Evolutionary conservation across 1,140 invertebrate genomes (phyloP), one percentile per base, ranked within the genome.

Genomic region (Lepidostoma basale): DNA sequence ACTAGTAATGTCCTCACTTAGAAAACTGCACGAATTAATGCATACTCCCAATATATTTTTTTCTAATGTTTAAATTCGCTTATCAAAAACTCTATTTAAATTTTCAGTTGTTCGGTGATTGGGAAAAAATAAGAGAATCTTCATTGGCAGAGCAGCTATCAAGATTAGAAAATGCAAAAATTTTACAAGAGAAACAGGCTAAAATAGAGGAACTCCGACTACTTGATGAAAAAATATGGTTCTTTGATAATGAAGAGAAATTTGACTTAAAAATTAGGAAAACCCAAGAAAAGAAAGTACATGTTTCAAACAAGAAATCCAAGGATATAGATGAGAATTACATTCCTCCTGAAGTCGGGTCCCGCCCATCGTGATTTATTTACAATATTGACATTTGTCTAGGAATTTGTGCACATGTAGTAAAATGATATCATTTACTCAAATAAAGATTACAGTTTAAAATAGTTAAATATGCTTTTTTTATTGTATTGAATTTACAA

Each of bases 181-280:
- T 86, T 58, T 76, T 88, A 20, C 73, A 84, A 56, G 78, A 85
- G 52, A 84, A 94, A 49, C 75, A 87, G 70, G 74, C 83, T 30
- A 85, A 88, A 16, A 85, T 90, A 73, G 79, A 84, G 47, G 77
- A 85, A 3, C 74, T 93, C 30, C 47, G 82, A 40, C 72, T 81
- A n/a, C 83, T 83, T 74, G 90, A 92, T 75, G 84, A 87, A 73
- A 83, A 88, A 62, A 78, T 93, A 26, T 92, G 90, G 81, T 93
- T 90, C 83, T 92, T 93, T 79, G 89, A 92, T 49, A 88, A 90
- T 74, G 86, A 92, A 76, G 88, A 92, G 45, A 75, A 88, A 73
- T 87, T 92, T 62, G 90, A 93, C 75, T 77, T 93, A 10, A 72
- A 86, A 77, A 91, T 92, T 73, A 88, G 88, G 73, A 84, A 81